phyloP scores from a whole-genome alignment of 2,888 invertebrate species.

The Drosophila pseudotalamancana region DNA sequence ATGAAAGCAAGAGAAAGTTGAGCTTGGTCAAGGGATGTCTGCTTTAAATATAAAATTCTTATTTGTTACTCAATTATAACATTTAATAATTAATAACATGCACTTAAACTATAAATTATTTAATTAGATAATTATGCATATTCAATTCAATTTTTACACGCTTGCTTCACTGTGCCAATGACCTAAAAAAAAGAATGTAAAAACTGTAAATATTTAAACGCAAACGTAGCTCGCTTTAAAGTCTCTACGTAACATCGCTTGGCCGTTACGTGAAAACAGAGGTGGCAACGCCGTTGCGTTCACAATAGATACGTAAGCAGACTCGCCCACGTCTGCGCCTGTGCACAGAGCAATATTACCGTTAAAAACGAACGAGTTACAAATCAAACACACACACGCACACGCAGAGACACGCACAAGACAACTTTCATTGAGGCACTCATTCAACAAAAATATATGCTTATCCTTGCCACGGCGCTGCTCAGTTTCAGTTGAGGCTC shows the following conservation, averaged over 20 bases:
- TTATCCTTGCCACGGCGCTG: slow-evolving; percentile 47
- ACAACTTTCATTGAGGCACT: slow-evolving; percentile 64
- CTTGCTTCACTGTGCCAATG: slow-evolving; percentile 42
- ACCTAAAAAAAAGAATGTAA: slow-evolving; percentile 41
- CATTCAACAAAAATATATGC: slow-evolving; percentile 75
- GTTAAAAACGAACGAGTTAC: slow-evolving; percentile 55
- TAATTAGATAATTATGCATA: no score
- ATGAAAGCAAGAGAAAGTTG: background rate
- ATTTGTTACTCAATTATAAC: no score
- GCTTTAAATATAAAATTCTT: no score
- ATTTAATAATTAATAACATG: no score
- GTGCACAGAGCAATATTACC: slow-evolving; percentile 47
- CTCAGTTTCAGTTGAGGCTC: slow-evolving; percentile 68
- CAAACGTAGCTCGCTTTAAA: slow-evolving; percentile 32
- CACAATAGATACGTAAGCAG: slow-evolving; percentile 40
- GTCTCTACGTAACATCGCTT: slow-evolving; percentile 13
- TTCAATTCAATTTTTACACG: background rate
- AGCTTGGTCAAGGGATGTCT: no score
- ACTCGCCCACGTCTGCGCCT: slow-evolving; percentile 55
- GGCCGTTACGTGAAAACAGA: slow-evolving; percentile 7
- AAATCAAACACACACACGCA: slow-evolving; percentile 14
- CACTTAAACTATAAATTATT: no score
- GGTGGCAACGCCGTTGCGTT: slow-evolving; percentile 46
- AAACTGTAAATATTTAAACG: slow-evolving; percentile 30
- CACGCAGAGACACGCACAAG: slow-evolving; percentile 1